Conservation (phyloP, 1,140 invertebrate species). For the Dufourea novaeangliae region DNA sequence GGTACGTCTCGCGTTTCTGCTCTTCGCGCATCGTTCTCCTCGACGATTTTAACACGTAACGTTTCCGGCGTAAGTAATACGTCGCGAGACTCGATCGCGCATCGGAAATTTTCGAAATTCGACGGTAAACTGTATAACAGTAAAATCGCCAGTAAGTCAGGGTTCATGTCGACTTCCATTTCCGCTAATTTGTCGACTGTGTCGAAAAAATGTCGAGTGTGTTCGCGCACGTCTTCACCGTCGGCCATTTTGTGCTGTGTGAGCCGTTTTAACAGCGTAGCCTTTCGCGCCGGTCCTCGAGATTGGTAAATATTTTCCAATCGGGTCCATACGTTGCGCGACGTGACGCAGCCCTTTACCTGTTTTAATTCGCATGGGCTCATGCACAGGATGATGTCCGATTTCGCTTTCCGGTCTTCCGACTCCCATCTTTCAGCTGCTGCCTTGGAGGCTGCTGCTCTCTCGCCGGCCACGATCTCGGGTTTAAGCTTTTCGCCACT, state of each 20-base stretch:
- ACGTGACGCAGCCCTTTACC: background rate
- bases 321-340: slow-evolving; percentile 1
- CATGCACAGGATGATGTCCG: background rate
- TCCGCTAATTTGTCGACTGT: background rate
- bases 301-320: background rate
- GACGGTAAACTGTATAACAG: background rate
- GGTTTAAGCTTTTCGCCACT: background rate
- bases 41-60: background rate
- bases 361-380: slow-evolving; percentile 3
- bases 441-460: too few species aligned
- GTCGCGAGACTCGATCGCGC: background rate
- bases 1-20: too few species aligned
- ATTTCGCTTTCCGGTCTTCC: slow-evolving; percentile 16
- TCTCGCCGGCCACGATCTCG: background rate
- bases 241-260: too few species aligned
- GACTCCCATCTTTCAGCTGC: too few species aligned
- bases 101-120: slow-evolving; percentile 5
- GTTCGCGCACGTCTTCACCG: too few species aligned
- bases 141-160: background rate
- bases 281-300: too few species aligned
- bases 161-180: background rate
- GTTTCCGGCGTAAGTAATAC: background rate
- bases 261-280: too few species aligned
- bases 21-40: background rate
- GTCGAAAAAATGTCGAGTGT: too few species aligned